Base-by-base conservation (phyloP, 1,140 invertebrate species). In the Chironomus striatipennis region DNA sequence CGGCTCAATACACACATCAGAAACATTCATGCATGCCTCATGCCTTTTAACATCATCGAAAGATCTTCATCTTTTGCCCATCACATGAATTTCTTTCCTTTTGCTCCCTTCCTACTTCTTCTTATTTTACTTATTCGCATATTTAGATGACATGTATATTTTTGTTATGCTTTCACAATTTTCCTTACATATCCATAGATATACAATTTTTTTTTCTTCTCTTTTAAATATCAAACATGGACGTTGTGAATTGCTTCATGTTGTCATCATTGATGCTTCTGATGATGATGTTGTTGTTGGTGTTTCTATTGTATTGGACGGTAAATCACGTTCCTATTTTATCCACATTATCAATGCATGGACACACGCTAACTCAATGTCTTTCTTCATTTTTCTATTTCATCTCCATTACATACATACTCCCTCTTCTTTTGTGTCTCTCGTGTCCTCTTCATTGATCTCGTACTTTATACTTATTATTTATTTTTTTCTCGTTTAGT, bases 1-100 rank as follows among this genome's bases (percentile, higher is more conserved):
- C 20, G 18, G 65, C 65, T 70, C 65, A 70, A 70, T 70, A 70
- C 65, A 70, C 65, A 70, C 65, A 70, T 70, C 65, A 70, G 8
- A 70, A 70, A 70, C 65, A 70, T 70, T 21, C 65, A 70, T 70
- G 65, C 65, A 70, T 18, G 65, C 17, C 18, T 17, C 10, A 70
- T 70, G 18, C 20, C 9, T 21, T 18, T 70, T 17, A 70, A 21
- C 65, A 70, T 57, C 47, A 57, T 57, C 47, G n/a, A 57, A n/a
- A 57, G 9, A 57, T 57, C 10, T n/a, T 57, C n/a, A n/a, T n/a
- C n/a, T 57, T 21, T 6, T 21, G 9, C 20, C 65, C 9, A 20
- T 21, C 8, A 70, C 65, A 70, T 70, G 20, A 15, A 18, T 21
- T 21, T 70, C 65, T 70, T 21, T 70, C 18, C 65, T 70, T 20